phyloP scores from a whole-genome alignment of 2,797 vertebrate genomes.

The Neopelma chrysocephalum region DNA sequence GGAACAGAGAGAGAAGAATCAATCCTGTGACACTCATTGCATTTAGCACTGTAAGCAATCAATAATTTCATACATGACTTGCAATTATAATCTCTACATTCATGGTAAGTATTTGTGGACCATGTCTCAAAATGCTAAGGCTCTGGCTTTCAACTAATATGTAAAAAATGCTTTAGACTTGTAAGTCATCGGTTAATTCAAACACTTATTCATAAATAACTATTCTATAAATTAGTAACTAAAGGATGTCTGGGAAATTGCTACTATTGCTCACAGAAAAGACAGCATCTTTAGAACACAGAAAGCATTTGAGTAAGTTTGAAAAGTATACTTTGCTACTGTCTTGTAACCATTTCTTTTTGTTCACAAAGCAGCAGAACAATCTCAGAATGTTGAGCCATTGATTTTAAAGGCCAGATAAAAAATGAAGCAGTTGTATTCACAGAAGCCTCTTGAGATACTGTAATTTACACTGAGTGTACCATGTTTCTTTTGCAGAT shows the following conservation, averaged over 20 bases:
- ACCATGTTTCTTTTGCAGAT: constrained; percentile 56
- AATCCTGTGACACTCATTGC: neutral
- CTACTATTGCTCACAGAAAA: neutral
- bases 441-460: constrained; percentile 59
- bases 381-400: constrained; percentile 53
- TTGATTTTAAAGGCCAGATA: constrained; percentile 46
- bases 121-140: neutral
- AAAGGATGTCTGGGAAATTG: neutral
- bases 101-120: neutral
- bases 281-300: neutral
- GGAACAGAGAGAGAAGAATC: neutral
- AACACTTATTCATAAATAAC: neutral
- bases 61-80: neutral
- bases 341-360: constrained; percentile 36
- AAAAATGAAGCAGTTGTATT: constrained; percentile 60
- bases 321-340: constrained; percentile 30
- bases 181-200: neutral
- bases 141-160: neutral
- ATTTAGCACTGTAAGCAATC: neutral
- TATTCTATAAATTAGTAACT: neutral
- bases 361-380: constrained; percentile 38
- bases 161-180: neutral
- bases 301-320: neutral
- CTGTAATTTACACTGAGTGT: constrained; percentile 54
- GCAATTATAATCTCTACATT: neutral